A percentile compares a stretch with the other conserved stretches of the same genome.
Evolutionary conservation across 2,797 vertebrate species (phyloP).

Genomic region (Ciconia nigra): DNA sequence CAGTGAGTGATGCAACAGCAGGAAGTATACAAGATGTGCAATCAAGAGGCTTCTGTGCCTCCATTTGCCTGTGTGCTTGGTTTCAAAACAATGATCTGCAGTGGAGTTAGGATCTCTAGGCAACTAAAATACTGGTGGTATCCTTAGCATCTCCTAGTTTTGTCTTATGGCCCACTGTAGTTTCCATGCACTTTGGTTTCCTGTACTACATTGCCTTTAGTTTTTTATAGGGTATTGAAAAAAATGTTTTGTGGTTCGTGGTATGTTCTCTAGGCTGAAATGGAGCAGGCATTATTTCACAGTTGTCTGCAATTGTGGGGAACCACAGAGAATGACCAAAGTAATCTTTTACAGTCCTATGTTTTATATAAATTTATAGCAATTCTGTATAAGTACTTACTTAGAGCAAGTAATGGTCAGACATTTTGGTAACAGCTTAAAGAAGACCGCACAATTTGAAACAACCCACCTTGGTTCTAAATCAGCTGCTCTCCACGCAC

Average conservation of each 20-base stretch:
- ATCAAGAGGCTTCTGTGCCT: not conserved
- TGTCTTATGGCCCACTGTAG: not conserved
- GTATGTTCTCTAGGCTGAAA: not conserved
- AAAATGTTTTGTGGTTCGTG: not conserved
- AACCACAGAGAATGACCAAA: not conserved
- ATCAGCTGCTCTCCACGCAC: not conserved
- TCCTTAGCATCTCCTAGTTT: not conserved
- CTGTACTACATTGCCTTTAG: not conserved
- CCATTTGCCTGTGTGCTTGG: not conserved
- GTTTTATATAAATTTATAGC: not conserved
- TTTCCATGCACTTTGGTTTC: not conserved
- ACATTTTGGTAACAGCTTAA: not conserved
- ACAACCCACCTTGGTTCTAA: not conserved
- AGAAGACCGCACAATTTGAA: not conserved
- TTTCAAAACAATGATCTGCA: not conserved
- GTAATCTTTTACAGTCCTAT: not conserved
- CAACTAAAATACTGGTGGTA: not conserved
- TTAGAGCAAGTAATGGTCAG: not conserved
- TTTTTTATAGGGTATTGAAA: not conserved
- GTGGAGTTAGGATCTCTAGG: not conserved
- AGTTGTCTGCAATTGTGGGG: not conserved
- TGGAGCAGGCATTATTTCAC: not conserved
- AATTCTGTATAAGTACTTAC: not conserved
- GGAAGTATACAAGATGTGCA: not conserved
- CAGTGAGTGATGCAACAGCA: not conserved